phyloP scores from a whole-genome alignment of 2,113 vertebrate genomes.

The Sylvia atricapilla region DNA sequence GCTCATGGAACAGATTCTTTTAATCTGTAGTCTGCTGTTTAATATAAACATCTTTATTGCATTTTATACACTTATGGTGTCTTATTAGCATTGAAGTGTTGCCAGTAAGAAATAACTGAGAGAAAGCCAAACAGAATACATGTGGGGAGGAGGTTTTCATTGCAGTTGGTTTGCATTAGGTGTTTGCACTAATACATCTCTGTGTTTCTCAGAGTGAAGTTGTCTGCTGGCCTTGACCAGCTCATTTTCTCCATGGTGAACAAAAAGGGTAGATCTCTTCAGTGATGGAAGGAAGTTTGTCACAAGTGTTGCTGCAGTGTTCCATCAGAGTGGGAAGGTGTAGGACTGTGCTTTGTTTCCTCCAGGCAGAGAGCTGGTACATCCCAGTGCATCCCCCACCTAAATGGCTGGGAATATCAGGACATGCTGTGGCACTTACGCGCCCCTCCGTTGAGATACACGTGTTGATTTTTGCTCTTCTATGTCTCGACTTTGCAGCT shows the following conservation, averaged over 20 bases:
- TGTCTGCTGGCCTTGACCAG: neutral
- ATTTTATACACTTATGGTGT: constrained; percentile 51
- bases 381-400: accelerated
- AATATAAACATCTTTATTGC: constrained; percentile 59
- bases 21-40: constrained; percentile 51
- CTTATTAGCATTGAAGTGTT: constrained; percentile 57
- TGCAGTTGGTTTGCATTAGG: constrained; percentile 16
- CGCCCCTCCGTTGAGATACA: neutral
- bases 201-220: neutral
- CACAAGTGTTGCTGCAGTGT: neutral
- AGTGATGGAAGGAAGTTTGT: neutral
- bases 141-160: neutral
- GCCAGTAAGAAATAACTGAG: constrained; percentile 43
- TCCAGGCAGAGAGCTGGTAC: accelerated
- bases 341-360: neutral
- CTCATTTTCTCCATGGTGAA: accelerated
- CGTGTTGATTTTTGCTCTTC: neutral
- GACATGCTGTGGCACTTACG: neutral
- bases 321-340: neutral
- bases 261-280: accelerated
- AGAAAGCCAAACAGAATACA: neutral
- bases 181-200: accelerated
- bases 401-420: neutral
- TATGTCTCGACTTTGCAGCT: neutral
- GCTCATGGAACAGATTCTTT: constrained; percentile 8